phyloP scores from a whole-genome alignment of 2,113 vertebrate genomes.

The Merops nubicus region DNA sequence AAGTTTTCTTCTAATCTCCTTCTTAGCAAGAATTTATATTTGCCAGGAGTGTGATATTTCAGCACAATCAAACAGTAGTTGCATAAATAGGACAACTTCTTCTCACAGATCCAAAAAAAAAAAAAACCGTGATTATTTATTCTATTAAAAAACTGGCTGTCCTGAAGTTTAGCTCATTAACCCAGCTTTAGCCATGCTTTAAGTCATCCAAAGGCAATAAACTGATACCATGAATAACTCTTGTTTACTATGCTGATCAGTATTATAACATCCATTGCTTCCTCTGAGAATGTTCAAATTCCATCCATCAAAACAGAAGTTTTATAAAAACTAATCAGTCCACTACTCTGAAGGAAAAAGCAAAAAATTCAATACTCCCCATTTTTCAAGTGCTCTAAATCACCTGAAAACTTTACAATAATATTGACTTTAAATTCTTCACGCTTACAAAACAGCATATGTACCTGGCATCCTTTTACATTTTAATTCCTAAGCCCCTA shows the following conservation, averaged over 20 bases:
- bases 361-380: background rate
- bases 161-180: background rate
- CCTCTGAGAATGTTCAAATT: background rate
- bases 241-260: background rate
- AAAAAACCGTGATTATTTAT: background rate
- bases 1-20: background rate
- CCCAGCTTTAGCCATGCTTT: background rate
- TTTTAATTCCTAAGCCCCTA: background rate
- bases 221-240: background rate
- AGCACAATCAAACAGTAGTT: background rate
- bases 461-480: background rate
- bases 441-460: background rate
- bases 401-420: background rate
- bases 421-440: background rate
- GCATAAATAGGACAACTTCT: background rate
- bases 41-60: background rate
- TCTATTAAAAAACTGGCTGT: background rate
- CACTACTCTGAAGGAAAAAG: background rate
- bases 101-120: background rate
- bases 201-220: background rate
- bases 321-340: background rate
- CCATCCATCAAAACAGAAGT: background rate
- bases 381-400: background rate
- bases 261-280: background rate
- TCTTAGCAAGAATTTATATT: background rate